A percentile compares a stretch with the other conserved stretches of the same genome.
phyloP scores from a whole-genome alignment of 2,888 invertebrate species.

The Drosophila paranaensis region DNA sequence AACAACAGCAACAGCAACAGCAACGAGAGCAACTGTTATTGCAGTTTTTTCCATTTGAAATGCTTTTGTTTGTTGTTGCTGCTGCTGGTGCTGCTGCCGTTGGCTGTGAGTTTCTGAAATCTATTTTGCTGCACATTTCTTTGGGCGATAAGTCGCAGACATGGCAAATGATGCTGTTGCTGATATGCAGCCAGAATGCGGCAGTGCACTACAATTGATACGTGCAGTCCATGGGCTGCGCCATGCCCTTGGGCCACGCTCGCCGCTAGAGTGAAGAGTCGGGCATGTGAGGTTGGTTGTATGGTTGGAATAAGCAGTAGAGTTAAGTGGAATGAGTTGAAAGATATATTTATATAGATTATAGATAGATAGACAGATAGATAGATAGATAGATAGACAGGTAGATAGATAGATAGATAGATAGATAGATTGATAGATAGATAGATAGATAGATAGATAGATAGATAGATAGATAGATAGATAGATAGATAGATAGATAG shows the following conservation, averaged over 20 bases:
- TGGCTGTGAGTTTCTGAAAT: constrained; percentile 44
- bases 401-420: background rate
- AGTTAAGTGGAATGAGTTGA: background rate
- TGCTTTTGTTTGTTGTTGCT: constrained; percentile 27
- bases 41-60: constrained; percentile 24
- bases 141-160: constrained; percentile 82
- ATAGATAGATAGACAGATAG: too few relatives aligned
- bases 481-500: too few relatives aligned
- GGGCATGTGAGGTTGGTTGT: background rate
- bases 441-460: too few relatives aligned
- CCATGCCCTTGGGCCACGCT: constrained; percentile 13
- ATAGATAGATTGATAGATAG: too few relatives aligned
- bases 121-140: constrained; percentile 76
- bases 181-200: constrained; percentile 49
- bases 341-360: background rate
- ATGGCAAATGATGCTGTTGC: constrained; percentile 75
- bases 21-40: constrained; percentile 7
- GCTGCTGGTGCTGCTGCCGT: constrained; percentile 5
- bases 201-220: constrained; percentile 52
- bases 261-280: background rate
- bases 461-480: too few relatives aligned
- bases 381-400: too few relatives aligned
- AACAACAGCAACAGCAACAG: background rate
- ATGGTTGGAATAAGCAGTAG: background rate
- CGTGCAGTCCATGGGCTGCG: constrained; percentile 39